Base-by-base conservation (phyloP, 2,888 invertebrate genomes). In the Dicranocentrus wangi region DNA sequence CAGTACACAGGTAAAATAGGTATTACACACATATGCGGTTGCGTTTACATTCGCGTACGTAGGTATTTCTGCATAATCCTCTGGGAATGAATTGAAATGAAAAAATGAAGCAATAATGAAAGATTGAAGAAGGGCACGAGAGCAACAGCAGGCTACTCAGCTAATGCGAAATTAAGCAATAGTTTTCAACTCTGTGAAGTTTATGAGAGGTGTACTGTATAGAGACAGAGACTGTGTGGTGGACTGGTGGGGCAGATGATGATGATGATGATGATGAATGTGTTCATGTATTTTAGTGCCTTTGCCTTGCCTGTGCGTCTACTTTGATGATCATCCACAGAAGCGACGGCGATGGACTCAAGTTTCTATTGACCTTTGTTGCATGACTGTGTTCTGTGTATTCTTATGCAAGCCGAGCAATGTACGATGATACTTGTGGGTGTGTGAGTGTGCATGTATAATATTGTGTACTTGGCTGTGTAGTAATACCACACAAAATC, bases 51-150 rank as follows among this genome's bases (percentile, higher is more conserved):
- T n/a, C 13, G 39, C 7, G 39, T 39, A 39, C 39, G 39, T 39
- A 39, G 7, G 39, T 39, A 8, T 39, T 51, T 17, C 7, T 39
- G 39, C 39, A 17, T 71, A 71, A 71, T 60, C 60, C 51, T 10
- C 43, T 71, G 71, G 60, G 71, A 71, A 71, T 71, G 60, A 71
- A 60, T 58, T 60, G 60, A 60, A 69, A 69, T 53, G 27, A 51
- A 55, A 69, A 51, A 55, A 39, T 60, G 71, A 60, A 23, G 71
- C 60, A 71, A 71, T 71, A 32, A 63, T 39, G 39, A 63, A 63
- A 60, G 28, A 60, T 32, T 39, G 61, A 39, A 63, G 61, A 63
- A 63, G 61, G 17, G 61, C 32, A 63, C 27, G 58, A 58, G 58
- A 58, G 58, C 58, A 58, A 58, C 27, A 13, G 58, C 58, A 25